A percentile compares a stretch with the other conserved stretches of the same genome.
Conservation (phyloP, 2,888 invertebrate species). For the Hirtodrosophila duncani region DNA sequence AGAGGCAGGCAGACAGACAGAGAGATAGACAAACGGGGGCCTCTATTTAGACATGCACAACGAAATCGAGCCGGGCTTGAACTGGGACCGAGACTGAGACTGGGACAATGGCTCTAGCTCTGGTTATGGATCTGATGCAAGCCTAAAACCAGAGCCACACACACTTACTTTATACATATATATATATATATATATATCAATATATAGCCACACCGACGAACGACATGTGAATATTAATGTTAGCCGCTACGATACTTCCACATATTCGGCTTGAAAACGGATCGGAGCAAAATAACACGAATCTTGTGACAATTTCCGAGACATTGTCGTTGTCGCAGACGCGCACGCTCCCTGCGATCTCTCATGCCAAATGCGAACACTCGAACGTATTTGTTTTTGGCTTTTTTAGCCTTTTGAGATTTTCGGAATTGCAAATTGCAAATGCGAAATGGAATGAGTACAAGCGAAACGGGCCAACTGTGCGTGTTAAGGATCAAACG, state of each 20-base stretch:
- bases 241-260: conserved; percentile 46
- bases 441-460: conserved; percentile 29
- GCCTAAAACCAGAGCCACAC: conserved; percentile 10
- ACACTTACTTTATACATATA: no score
- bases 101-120: conserved; percentile 1
- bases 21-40: conserved; percentile 19
- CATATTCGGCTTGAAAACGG: conserved; percentile 28
- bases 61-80: conserved; percentile 24
- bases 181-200: no score
- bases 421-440: conserved; percentile 52
- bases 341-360: conserved; percentile 5
- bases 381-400: conserved; percentile 27
- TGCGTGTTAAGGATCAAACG: conserved; percentile 69
- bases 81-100: conserved; percentile 14
- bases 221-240: conserved; percentile 76
- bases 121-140: not conserved
- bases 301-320: conserved; percentile 55
- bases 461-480: conserved; percentile 5
- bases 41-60: conserved; percentile 33
- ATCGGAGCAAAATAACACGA: conserved; percentile 29
- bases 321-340: conserved; percentile 12
- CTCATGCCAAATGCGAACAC: conserved; percentile 7
- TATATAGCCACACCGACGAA: conserved; percentile 48
- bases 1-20: not conserved
- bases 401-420: conserved; percentile 29